Base-by-base conservation (phyloP, 2,113 vertebrate species). In the Sapajus apella region DNA sequence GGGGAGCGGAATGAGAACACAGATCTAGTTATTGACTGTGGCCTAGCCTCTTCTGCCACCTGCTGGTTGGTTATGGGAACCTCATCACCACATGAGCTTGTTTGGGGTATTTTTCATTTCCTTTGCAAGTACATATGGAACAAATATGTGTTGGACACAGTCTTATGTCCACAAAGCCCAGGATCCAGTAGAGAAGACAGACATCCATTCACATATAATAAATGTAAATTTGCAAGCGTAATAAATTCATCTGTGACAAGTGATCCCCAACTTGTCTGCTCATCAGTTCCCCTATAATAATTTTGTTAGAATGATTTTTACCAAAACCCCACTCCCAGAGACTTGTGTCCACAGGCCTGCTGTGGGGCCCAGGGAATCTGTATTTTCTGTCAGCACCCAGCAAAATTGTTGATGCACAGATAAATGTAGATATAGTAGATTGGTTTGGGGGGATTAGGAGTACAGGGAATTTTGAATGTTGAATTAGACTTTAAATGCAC, bases 11-110 rank as follows among this genome's bases (percentile, higher is more conserved):
- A 83, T n/a, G 18, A 9, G 6, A 64, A 17, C 17, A 5, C 1
- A 0, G 17, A 12, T 1, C 20, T 13, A 2, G 17, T 55, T 58
- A 58, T 87, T 14, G 1, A 25, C 8, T 4, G 35, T 94, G 83
- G 17, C 27, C 93, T 93, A 18, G 90, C 92, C 76, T 96, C 70
- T 97, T 85, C 18, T 37, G 72, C 95, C 97, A 94, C 87, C 97
- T 97, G 94, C 94, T 97, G 96, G 81, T 70, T 3, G 1, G 0
- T 18, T 52, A 0, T 52, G 72, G 45, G 35, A 94, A 43, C 8
- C 23, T 56, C 55, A 16, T 11, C 43, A 14, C 30, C 10, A 0
- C 27, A 14, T 56, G 37, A 77, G 5, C 68, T 50, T 2, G 4
- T 32, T 32, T n/a, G 5, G 58, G 68, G 6, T 12, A 21, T 55